Conservation (phyloP, 2,888 invertebrate species). For the Cheilosia vernalis region DNA sequence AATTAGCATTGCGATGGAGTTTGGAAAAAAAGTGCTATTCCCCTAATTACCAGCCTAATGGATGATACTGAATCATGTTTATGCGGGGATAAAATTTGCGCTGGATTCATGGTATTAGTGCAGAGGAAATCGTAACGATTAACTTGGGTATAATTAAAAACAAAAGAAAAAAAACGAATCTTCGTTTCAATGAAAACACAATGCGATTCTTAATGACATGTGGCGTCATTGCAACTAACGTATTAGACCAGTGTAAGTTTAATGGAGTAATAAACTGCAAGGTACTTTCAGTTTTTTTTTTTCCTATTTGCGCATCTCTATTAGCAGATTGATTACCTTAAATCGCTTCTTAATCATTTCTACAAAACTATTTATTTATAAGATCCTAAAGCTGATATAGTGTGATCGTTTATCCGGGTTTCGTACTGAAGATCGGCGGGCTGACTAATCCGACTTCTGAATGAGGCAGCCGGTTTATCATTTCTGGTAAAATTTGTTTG, state of each 20-base stretch:
- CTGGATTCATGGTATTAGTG: conserved; percentile 64
- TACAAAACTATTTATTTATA: conserved; percentile 16
- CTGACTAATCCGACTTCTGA: background rate
- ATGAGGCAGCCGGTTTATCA: too few species aligned
- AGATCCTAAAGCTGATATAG: background rate
- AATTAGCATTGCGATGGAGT: conserved; percentile 47
- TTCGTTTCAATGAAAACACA: background rate
- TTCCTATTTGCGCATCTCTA: conserved; percentile 21
- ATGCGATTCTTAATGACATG: conserved; percentile 24
- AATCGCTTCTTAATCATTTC: conserved; percentile 17
- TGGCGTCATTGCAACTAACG: conserved; percentile 31
- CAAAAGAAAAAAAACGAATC: conserved; percentile 3
- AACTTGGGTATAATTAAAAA: conserved; percentile 6
- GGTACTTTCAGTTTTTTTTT: conserved; percentile 19
- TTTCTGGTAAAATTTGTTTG: too few species aligned
- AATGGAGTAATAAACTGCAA: conserved; percentile 38
- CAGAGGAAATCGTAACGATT: conserved; percentile 63
- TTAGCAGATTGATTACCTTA: conserved; percentile 21
- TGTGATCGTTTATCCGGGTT: conserved; percentile 18
- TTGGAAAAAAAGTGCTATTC: conserved; percentile 18
- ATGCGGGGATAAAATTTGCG: conserved; percentile 50
- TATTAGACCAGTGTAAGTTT: conserved; percentile 17
- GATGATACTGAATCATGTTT: conserved; percentile 66
- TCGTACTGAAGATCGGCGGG: too few species aligned
- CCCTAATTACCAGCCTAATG: conserved; percentile 68